Evolutionary conservation across 2,113 vertebrate species (phyloP).

Genomic region (Siniperca chuatsi): DNA sequence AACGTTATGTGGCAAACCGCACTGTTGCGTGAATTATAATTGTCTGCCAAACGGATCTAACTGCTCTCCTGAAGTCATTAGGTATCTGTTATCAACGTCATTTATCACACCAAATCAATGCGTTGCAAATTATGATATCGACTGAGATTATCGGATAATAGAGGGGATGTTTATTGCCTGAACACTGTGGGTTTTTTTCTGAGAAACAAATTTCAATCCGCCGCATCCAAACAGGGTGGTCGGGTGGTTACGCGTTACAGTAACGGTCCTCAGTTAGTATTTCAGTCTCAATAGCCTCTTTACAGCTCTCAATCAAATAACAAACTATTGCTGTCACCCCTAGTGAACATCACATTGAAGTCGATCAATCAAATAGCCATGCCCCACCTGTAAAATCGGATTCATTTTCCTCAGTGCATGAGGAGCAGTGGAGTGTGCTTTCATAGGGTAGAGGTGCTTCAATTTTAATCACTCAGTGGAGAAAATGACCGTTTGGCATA

Average conservation of each 20-base stretch:
- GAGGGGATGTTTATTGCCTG: background rate
- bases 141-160: background rate
- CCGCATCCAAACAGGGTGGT: constrained; percentile 4
- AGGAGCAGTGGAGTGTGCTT: no score
- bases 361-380: background rate
- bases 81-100: background rate
- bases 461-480: no score
- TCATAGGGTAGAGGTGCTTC: no score
- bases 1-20: background rate
- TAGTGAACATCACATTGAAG: no score
- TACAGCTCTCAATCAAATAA: background rate
- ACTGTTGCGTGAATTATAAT: background rate
- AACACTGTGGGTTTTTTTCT: background rate
- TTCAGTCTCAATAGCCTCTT: background rate
- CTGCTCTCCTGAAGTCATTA: background rate
- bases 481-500: background rate
- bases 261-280: background rate
- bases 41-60: background rate
- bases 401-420: background rate
- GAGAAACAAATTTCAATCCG: constrained; percentile 19
- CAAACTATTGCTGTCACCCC: background rate
- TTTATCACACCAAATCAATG: background rate
- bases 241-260: constrained; percentile 37
- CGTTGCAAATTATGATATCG: background rate
- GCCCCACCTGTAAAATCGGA: background rate